Evolutionary conservation across 2,797 vertebrate genomes (phyloP).

Genomic region (Leptatherina wallacei): DNA sequence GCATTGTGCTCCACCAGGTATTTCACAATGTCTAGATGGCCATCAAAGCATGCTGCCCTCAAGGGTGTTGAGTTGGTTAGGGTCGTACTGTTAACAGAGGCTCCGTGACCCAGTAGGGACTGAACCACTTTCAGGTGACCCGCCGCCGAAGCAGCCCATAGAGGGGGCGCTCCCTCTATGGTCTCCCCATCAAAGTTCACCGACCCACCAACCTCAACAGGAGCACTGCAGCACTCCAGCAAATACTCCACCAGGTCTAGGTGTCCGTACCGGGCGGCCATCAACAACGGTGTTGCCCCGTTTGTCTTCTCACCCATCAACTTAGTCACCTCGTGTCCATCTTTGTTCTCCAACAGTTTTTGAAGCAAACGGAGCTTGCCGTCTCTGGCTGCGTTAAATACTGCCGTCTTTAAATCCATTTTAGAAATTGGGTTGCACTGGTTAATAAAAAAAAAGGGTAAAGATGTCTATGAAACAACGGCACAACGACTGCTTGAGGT

Average conservation of each 20-base stretch:
- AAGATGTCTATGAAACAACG: not conserved
- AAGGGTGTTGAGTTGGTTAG: conserved; percentile 96
- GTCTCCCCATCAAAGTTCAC: conserved; percentile 99
- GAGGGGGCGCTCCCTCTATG: conserved; percentile 95
- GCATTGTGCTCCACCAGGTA: conserved; percentile 98
- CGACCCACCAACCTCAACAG: conserved; percentile 93
- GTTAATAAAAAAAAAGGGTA: not conserved
- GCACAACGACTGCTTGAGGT: not conserved
- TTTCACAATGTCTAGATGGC: conserved; percentile 95
- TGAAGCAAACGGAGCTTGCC: conserved; percentile 96
- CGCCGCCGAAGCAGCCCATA: conserved; percentile 96
- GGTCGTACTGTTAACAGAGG: conserved; percentile 97
- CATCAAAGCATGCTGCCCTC: conserved; percentile 96
- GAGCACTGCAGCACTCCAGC: conserved; percentile 92
- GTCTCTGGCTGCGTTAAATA: conserved; percentile 96
- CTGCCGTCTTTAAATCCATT: conserved; percentile 99
- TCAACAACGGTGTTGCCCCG: conserved; percentile 93
- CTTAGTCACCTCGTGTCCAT: conserved; percentile 89
- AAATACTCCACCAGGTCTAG: conserved; percentile 96
- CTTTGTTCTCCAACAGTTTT: conserved; percentile 96
- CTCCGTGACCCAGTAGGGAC: conserved; percentile 93
- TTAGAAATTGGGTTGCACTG: not conserved
- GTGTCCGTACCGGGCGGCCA: conserved; percentile 95
- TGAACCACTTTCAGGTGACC: conserved; percentile 97
- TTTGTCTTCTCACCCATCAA: conserved; percentile 95